Evolutionary conservation across 2,888 invertebrate genomes (phyloP), one percentile per base, ranked within the genome.

Genomic region (Andrena camellia): DNA sequence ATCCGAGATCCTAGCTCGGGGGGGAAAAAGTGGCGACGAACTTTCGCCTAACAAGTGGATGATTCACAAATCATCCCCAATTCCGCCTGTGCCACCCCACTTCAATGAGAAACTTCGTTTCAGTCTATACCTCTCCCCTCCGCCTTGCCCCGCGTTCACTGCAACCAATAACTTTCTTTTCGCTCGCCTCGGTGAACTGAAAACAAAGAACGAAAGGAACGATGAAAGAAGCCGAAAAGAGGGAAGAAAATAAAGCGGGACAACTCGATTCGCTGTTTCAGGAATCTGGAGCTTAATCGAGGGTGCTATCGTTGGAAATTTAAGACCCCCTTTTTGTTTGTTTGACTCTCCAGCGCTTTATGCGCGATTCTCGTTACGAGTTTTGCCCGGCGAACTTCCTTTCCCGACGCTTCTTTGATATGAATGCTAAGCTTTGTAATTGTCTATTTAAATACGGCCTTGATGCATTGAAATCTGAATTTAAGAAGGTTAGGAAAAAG

Each of bases 41-140:
- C 90, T 92, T 92, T 91, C 89, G 91, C 90, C 91, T 93, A 92
- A 93, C 92, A 92, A 93, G 92, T 92, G 93, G 92, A 92, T 93
- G 93, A 93, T 92, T 93, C 93, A 93, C 92, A 90, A 92, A 93
- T 92, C 93, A 92, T 91, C 90, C 90, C 90, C 86, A 80, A 86
- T 86, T 88, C 78, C 72, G 70, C 23, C 35, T 33, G 74, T 68
- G 54, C 62, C 70, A n/a, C n/a, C 82, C 78, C 66, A 10, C 78
- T 13, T 20, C 79, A 60, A 81, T 80, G 81, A 79, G 86, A 86
- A 88, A 88, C 86, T 88, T 88, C 85, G 82, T 88, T 85, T 66
- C 74, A 78, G 83, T 82, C 82, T 85, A 83, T 82, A 82, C 81
- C 70, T 17, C 42, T 4, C 42, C 42, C 42, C 17, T 5, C 2